phyloP scores from a whole-genome alignment of 2,113 vertebrate species.

The Melospiza melodia region DNA sequence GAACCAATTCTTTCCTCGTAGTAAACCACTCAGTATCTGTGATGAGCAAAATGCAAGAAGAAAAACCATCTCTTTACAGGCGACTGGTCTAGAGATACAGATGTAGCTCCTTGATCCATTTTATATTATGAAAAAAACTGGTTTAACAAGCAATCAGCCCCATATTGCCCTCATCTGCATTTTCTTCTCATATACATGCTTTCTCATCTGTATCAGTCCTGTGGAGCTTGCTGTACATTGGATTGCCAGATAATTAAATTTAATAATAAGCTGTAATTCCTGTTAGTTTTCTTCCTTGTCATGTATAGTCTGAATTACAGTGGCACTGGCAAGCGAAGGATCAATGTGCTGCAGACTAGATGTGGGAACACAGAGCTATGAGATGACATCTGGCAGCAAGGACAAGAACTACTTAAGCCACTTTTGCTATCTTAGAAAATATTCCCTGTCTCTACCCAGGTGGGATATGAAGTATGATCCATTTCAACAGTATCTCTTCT shows the following conservation, averaged over 20 bases:
- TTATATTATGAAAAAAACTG: not conserved
- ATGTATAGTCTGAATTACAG: not conserved
- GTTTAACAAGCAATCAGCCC: not conserved
- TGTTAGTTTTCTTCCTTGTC: not conserved
- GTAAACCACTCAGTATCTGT: not conserved
- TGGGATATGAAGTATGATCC: not conserved
- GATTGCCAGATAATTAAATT: not conserved
- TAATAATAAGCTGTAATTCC: not conserved
- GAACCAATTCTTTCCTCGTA: not conserved
- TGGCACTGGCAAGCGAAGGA: not conserved
- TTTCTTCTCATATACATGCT: not conserved
- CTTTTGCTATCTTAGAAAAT: not conserved
- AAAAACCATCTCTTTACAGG: not conserved
- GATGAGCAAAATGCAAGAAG: not conserved
- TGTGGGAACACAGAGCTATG: not conserved
- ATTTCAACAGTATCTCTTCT: not conserved
- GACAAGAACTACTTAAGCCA: not conserved
- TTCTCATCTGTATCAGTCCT: not conserved
- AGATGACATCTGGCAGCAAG: not conserved
- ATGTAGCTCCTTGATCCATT: not conserved
- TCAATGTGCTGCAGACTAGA: not conserved
- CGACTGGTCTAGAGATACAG: not conserved
- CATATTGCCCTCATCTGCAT: not conserved
- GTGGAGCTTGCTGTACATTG: not conserved
- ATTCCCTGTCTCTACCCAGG: not conserved